Conservation (phyloP, 2,888 invertebrate genomes). For the Lamellibrachia satsuma region DNA sequence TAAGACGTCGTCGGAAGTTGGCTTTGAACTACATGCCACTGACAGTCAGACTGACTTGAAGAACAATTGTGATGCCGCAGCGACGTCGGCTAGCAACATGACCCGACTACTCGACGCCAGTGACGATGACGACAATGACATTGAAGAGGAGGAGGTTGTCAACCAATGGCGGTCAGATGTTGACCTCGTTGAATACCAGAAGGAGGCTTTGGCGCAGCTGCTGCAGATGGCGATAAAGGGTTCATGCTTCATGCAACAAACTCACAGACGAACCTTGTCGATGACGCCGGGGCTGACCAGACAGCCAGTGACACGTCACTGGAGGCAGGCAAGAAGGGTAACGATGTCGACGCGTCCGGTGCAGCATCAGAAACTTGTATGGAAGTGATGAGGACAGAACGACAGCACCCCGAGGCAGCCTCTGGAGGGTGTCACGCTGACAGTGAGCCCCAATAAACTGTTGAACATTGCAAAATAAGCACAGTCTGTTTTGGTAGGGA, state of each 20-base stretch:
- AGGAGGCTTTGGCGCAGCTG: background rate
- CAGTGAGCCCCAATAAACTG: background rate
- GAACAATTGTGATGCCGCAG: background rate
- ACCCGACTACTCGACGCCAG: background rate
- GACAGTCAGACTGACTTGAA: background rate
- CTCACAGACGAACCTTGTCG: background rate
- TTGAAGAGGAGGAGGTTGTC: background rate
- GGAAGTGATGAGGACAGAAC: background rate
- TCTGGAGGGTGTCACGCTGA: background rate
- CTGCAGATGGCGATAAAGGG: background rate
- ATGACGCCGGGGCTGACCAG: background rate
- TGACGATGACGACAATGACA: slow-evolving; percentile 18
- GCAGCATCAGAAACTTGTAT: background rate
- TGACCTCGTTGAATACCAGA: background rate
- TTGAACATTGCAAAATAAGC: background rate
- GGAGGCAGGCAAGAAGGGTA: background rate
- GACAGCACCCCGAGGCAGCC: background rate
- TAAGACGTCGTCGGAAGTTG: slow-evolving; percentile 13
- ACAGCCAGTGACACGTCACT: background rate
- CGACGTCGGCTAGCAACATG: background rate
- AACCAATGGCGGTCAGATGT: slow-evolving; percentile 5
- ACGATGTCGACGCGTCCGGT: background rate
- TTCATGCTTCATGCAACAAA: background rate
- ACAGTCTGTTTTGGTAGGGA: background rate
- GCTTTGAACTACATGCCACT: background rate